These are phyloP conservation scores for Trochalopteron elliotii DNA, from an alignment of 2,113 vertebrate genomes.

Conservation along the genomic window DNA sequence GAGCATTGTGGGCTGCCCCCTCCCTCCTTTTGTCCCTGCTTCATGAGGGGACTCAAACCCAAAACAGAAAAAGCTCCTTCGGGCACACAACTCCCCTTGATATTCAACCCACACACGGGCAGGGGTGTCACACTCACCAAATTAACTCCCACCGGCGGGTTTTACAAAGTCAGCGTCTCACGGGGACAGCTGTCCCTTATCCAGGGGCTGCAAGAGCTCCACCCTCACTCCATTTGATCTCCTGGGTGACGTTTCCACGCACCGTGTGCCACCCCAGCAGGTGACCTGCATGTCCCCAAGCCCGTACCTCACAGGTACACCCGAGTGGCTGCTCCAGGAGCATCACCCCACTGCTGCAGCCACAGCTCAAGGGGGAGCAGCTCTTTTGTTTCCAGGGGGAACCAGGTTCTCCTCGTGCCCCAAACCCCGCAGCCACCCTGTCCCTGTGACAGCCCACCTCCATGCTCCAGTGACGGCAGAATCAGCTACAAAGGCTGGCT, in stretches of 20 bases:
- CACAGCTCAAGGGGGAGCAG: not conserved
- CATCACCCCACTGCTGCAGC: not conserved
- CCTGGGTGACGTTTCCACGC: not conserved
- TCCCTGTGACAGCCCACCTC: not conserved
- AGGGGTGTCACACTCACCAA: not conserved
- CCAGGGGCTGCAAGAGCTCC: not conserved
- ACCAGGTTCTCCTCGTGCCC: accelerated
- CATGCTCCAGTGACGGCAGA: accelerated
- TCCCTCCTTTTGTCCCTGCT: not conserved
- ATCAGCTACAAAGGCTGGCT: not conserved
- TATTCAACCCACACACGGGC: not conserved
- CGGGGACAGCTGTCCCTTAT: not conserved
- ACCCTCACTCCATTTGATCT: accelerated
- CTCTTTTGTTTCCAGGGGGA: not conserved
- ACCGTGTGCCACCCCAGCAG: not conserved
- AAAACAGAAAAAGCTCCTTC: not conserved
- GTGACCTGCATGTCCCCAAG: not conserved
- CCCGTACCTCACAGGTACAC: not conserved
- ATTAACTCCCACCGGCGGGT: not conserved
- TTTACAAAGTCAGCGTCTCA: not conserved
- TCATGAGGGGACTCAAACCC: not conserved
- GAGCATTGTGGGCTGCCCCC: slow-evolving; percentile 6
- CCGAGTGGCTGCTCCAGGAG: accelerated
- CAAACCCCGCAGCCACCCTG: not conserved
- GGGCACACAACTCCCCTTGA: not conserved